phyloP scores from a whole-genome alignment of 2,113 vertebrate species.

The Prochilodus magdalenae region DNA sequence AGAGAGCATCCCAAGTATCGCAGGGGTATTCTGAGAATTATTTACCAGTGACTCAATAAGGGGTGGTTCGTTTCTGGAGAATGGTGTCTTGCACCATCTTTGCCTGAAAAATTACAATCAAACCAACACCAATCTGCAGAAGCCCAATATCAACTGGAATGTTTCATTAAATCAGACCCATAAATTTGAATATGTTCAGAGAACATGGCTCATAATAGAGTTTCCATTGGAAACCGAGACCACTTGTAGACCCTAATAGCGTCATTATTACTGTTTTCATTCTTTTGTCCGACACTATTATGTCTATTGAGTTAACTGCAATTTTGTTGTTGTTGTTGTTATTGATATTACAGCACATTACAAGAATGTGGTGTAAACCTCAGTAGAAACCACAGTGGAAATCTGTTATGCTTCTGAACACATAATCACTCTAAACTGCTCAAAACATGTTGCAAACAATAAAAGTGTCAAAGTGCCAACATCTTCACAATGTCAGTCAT shows the following conservation, averaged over 20 bases:
- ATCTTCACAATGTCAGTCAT: background rate
- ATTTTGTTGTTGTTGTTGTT: background rate
- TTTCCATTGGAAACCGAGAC: background rate
- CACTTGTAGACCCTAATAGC: background rate
- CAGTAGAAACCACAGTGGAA: constrained; percentile 9
- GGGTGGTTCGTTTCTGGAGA: background rate
- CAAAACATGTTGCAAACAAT: background rate
- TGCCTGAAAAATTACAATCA: background rate
- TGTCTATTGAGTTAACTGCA: background rate
- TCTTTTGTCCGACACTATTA: background rate
- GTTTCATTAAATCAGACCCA: constrained; percentile 7
- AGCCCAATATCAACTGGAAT: background rate
- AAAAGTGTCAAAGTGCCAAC: background rate
- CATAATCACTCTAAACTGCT: background rate
- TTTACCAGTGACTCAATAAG: background rate
- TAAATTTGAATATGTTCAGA: constrained; percentile 13
- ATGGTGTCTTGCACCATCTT: background rate
- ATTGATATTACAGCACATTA: background rate
- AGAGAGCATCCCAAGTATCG: background rate
- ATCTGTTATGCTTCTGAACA: background rate
- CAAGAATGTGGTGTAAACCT: background rate
- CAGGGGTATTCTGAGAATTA: constrained; percentile 4
- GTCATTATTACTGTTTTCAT: background rate
- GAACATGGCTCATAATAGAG: background rate
- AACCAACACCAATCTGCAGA: background rate